These are phyloP conservation scores for Ameiurus melas DNA, from an alignment of 2,113 vertebrate species.

Conservation along the genomic window DNA sequence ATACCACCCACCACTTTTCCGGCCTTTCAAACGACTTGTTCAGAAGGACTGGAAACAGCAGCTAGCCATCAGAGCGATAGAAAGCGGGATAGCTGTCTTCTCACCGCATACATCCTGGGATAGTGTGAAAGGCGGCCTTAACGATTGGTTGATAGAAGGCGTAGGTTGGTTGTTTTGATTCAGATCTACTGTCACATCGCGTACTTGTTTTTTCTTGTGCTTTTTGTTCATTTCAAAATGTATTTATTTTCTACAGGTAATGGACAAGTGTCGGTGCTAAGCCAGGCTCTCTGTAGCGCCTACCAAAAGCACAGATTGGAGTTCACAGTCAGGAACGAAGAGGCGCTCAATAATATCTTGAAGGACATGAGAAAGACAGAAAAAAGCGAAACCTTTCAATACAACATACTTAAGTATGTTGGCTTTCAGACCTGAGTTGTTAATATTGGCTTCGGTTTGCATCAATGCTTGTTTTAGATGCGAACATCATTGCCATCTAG, in stretches of 20 bases:
- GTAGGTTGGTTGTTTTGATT: slow-evolving; percentile 64
- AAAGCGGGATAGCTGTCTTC: slow-evolving; percentile 85
- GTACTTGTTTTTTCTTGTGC: background rate
- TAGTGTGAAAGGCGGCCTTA: slow-evolving; percentile 83
- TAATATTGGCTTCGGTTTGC: no score
- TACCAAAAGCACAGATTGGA: slow-evolving; percentile 78
- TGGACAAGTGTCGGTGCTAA: slow-evolving; percentile 71
- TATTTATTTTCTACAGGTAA: slow-evolving; percentile 58
- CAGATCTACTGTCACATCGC: background rate
- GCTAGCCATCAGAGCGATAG: slow-evolving; percentile 82
- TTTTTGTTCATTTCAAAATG: background rate
- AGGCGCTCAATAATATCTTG: slow-evolving; percentile 70
- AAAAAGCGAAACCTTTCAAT: slow-evolving; percentile 64
- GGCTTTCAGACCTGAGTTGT: background rate
- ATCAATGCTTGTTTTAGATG: background rate
- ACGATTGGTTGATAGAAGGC: slow-evolving; percentile 84
- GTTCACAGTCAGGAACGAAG: slow-evolving; percentile 66
- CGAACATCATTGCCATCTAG: background rate
- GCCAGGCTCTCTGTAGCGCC: slow-evolving; percentile 64
- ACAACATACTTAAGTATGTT: slow-evolving; percentile 75
- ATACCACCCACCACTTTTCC: slow-evolving; percentile 91
- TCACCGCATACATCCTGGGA: slow-evolving; percentile 92
- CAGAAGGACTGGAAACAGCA: slow-evolving; percentile 90
- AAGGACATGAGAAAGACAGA: slow-evolving; percentile 70
- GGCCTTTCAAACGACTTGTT: slow-evolving; percentile 79